Conservation (phyloP, 2,797 vertebrate species). For the Schizopygopsis pylzovi region DNA sequence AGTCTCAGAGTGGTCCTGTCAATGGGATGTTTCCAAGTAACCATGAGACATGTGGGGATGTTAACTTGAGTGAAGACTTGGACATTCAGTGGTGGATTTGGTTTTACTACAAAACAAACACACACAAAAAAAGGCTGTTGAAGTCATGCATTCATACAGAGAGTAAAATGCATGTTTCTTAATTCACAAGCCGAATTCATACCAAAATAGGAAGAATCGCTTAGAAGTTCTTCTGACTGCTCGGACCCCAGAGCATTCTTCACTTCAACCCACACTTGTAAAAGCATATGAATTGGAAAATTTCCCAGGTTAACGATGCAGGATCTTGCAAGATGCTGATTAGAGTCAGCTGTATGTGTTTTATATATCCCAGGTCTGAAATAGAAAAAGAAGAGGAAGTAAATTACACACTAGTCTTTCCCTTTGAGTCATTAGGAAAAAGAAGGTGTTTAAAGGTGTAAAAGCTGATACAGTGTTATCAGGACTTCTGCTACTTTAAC, state of each 20-base stretch:
- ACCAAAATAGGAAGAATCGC: slow-evolving; percentile 79
- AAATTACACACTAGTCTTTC: not conserved
- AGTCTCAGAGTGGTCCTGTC: slow-evolving; percentile 48
- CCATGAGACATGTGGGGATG: slow-evolving; percentile 80
- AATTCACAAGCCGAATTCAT: slow-evolving; percentile 56
- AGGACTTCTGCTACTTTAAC: not conserved
- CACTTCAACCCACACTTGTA: slow-evolving; percentile 84
- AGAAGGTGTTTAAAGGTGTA: not conserved
- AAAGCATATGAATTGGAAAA: slow-evolving; percentile 66
- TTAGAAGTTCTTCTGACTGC: slow-evolving; percentile 74
- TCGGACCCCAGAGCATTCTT: slow-evolving; percentile 81
- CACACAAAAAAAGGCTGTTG: not conserved
- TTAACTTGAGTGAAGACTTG: slow-evolving; percentile 69
- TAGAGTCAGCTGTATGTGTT: accelerated
- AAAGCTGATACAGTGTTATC: not conserved
- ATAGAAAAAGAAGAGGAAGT: not conserved
- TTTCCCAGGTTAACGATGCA: accelerated
- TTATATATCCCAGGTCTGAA: accelerated
- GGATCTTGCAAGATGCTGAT: accelerated
- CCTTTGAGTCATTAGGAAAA: not conserved
- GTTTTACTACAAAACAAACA: slow-evolving; percentile 81
- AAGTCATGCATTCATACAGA: not conserved
- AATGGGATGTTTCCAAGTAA: slow-evolving; percentile 81
- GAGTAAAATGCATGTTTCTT: not conserved
- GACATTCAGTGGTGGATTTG: slow-evolving; percentile 79